Conservation (phyloP, 2,888 invertebrate genomes). For the Taphrorychus bicolor region DNA sequence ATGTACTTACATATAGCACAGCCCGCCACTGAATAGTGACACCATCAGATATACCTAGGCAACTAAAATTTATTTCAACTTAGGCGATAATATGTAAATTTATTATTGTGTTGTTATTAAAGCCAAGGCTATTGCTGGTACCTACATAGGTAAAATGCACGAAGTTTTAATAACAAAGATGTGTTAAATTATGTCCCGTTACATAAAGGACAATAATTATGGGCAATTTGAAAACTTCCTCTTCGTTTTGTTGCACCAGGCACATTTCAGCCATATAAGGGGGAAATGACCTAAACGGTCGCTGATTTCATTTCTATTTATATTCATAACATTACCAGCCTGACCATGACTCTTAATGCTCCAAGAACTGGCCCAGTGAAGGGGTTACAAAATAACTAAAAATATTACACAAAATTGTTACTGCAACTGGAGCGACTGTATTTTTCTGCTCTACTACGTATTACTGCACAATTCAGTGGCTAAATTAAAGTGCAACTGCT, state of each 20-base stretch:
- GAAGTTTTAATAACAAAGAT: neutral
- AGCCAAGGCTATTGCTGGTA: neutral
- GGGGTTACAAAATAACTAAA: neutral
- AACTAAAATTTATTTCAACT: no score
- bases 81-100: neutral
- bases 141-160: neutral
- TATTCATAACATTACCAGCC: conserved; percentile 7
- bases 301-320: conserved; percentile 26
- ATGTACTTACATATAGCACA: no score
- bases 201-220: conserved; percentile 9
- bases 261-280: conserved; percentile 10
- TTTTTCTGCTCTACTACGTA: neutral
- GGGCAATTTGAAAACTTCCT: neutral
- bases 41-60: neutral
- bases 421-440: no score
- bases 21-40: neutral
- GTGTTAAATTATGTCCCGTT: neutral
- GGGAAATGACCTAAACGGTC: conserved; percentile 21
- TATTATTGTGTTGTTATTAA: neutral
- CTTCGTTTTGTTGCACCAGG: conserved; percentile 11
- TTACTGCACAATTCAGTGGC: no score
- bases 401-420: no score
- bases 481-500: no score
- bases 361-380: conserved; percentile 3
- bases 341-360: conserved; percentile 13